A percentile compares a stretch with the other conserved stretches of the same genome.
These are phyloP conservation scores for Synaphobranchus kaupii DNA, from an alignment of 2,797 vertebrate species.

Conservation along the genomic window DNA sequence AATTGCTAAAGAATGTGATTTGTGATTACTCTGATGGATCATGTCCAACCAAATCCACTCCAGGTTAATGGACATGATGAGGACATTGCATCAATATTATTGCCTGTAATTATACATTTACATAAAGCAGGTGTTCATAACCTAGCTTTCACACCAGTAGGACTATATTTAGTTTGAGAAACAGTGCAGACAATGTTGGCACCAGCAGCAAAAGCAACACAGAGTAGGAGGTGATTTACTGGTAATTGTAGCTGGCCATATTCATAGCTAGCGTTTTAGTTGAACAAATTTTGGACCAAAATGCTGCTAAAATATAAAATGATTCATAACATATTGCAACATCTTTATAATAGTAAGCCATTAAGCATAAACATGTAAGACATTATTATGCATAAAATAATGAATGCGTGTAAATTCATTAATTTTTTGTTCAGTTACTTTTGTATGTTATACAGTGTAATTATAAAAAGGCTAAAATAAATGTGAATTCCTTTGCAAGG, in stretches of 20 bases:
- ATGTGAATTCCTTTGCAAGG: neutral
- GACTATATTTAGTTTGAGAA: neutral
- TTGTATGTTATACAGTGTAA: neutral
- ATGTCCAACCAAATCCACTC: neutral
- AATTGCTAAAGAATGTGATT: neutral
- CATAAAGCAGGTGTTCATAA: neutral
- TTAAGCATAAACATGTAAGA: neutral
- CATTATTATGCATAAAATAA: neutral
- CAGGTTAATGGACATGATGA: constrained; percentile 2
- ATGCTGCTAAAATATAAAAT: neutral
- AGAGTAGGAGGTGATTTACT: neutral
- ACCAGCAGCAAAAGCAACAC: neutral
- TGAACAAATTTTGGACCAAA: neutral
- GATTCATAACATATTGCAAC: neutral
- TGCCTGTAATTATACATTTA: constrained; percentile 4
- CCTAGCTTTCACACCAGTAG: neutral
- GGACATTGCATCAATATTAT: constrained; percentile 13
- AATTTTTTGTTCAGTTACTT: neutral
- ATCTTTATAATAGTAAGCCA: neutral
- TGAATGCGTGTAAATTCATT: neutral
- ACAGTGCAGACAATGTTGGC: constrained; percentile 1
- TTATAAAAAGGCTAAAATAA: neutral
- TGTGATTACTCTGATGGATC: neutral
- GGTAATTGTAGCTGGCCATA: neutral
- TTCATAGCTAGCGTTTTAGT: neutral